These are phyloP conservation scores for Mamestra brassicae DNA, from an alignment of 2,888 invertebrate species.

Conservation along the genomic window DNA sequence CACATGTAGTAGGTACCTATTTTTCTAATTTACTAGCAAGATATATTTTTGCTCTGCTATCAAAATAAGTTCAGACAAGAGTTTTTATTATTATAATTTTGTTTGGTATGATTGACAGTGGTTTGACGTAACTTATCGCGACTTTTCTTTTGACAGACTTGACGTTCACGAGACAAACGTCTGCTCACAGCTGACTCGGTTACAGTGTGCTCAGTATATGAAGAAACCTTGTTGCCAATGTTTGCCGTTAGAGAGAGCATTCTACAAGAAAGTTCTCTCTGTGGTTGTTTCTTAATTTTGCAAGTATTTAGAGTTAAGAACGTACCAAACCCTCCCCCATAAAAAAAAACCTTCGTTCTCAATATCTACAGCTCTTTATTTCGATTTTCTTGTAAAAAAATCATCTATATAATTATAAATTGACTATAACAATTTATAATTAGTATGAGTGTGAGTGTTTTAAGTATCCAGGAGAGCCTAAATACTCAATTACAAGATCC, in stretches of 20 bases:
- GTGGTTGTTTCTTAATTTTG: too few relatives aligned
- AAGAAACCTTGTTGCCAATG: not conserved
- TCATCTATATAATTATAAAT: too few relatives aligned
- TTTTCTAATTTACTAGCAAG: not conserved
- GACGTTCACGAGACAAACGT: not conserved
- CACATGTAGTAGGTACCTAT: not conserved
- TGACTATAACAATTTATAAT: too few relatives aligned
- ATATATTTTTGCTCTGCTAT: not conserved
- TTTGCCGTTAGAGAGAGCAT: not conserved
- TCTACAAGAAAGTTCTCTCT: too few relatives aligned
- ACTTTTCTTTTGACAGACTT: not conserved
- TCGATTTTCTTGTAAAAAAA: too few relatives aligned
- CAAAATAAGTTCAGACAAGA: not conserved
- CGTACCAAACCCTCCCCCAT: too few relatives aligned
- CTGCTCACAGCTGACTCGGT: not conserved
- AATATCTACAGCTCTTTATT: too few relatives aligned
- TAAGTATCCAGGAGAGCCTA: too few relatives aligned
- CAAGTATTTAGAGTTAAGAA: too few relatives aligned
- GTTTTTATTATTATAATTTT: not conserved
- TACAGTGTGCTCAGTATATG: not conserved
- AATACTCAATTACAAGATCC: too few relatives aligned
- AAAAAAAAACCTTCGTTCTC: too few relatives aligned
- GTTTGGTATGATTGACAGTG: not conserved
- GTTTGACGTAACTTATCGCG: not conserved
- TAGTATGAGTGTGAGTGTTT: too few relatives aligned